Evolutionary conservation across 2,113 vertebrate genomes (phyloP).

Genomic region (Paedocypris sp.): DNA sequence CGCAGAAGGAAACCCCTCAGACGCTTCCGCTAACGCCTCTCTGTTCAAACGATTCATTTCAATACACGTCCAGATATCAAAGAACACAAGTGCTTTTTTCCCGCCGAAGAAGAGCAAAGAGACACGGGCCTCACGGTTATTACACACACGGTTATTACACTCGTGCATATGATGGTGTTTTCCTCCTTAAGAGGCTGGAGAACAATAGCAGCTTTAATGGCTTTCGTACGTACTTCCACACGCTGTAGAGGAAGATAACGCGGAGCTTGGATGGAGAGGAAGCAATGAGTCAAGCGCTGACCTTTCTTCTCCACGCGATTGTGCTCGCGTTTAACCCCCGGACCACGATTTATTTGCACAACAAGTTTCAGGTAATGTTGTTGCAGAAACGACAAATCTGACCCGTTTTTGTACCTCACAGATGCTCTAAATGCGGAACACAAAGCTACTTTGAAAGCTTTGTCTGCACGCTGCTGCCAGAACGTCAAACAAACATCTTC

Average conservation of each 20-base stretch:
- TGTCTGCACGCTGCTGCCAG: constrained; percentile 46
- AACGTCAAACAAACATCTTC: constrained; percentile 46
- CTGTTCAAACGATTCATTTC: constrained; percentile 3
- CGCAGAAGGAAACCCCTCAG: background rate
- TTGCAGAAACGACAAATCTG: constrained; percentile 11
- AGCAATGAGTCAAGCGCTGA: constrained; percentile 51
- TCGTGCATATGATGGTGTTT: too few species aligned
- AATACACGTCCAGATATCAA: constrained; percentile 9
- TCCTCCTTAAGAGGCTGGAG: constrained; percentile 9
- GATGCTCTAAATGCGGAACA: constrained; percentile 6
- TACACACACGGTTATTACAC: too few species aligned
- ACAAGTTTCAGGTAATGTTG: background rate
- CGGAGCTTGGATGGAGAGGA: constrained; percentile 48
- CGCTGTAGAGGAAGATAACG: constrained; percentile 52
- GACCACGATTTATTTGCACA: constrained; percentile 18
- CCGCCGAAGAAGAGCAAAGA: constrained; percentile 1
- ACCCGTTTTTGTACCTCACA: constrained; percentile 1
- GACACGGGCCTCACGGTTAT: too few species aligned
- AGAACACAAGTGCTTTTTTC: constrained; percentile 7
- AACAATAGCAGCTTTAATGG: constrained; percentile 49
- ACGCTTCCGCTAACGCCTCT: background rate
- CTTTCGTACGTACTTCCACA: constrained; percentile 50
- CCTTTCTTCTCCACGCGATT: constrained; percentile 38
- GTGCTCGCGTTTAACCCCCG: background rate
- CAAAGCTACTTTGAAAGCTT: constrained; percentile 24